Evolutionary conservation across 2,888 invertebrate genomes (phyloP).

Genomic region (Geophilus truncorum): DNA sequence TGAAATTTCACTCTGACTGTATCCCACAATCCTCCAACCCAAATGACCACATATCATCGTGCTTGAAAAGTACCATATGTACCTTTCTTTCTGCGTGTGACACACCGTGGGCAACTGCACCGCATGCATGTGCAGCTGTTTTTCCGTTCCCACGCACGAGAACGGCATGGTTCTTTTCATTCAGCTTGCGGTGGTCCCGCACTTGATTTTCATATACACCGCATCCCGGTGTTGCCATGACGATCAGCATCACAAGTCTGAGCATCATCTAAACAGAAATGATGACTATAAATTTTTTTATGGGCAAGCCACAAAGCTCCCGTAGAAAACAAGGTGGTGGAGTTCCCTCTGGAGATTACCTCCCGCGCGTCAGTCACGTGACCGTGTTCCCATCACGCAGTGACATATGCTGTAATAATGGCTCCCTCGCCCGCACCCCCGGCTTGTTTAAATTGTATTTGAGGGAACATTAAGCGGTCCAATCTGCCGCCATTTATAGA

Average conservation of each 20-base stretch:
- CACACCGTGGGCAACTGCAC: not conserved
- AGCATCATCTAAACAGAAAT: no score
- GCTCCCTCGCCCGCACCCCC: not conserved
- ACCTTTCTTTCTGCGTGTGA: not conserved
- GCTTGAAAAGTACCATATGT: not conserved
- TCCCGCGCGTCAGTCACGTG: not conserved
- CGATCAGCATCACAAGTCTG: not conserved
- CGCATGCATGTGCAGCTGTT: not conserved
- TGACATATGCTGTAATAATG: not conserved
- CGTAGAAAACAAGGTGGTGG: not conserved
- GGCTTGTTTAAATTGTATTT: slow-evolving; percentile 3
- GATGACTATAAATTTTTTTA: not conserved
- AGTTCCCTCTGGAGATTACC: not conserved
- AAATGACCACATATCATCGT: no score
- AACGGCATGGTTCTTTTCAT: not conserved
- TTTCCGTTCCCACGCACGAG: not conserved
- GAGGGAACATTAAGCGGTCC: not conserved
- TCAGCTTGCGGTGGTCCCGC: not conserved
- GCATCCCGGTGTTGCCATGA: not conserved
- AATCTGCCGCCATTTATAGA: slow-evolving; percentile 10
- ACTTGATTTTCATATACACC: not conserved
- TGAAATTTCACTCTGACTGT: no score
- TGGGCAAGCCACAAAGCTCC: not conserved
- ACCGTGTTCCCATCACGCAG: not conserved
- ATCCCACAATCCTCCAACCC: no score